These are phyloP conservation scores for Hylaeus volcanicus DNA, from an alignment of 1,140 invertebrate species.

Conservation along the genomic window DNA sequence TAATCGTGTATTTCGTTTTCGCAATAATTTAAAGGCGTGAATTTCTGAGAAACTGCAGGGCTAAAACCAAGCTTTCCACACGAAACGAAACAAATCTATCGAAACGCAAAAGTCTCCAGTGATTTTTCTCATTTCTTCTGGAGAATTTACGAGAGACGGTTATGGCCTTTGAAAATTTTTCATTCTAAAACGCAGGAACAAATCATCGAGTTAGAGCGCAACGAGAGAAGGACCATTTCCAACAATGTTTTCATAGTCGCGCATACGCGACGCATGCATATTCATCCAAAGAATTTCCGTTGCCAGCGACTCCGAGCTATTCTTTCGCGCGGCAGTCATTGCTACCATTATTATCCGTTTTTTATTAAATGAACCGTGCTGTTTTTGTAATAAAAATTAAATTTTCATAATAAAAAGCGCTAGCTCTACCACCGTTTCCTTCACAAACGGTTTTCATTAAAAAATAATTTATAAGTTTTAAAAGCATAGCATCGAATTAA, in stretches of 20 bases:
- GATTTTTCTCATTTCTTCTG: slow-evolving; percentile 5
- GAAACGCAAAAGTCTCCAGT: not conserved
- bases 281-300: slow-evolving; percentile 31
- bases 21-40: no score
- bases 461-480: no score
- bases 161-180: slow-evolving; percentile 28
- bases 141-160: slow-evolving; percentile 28
- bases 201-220: slow-evolving; percentile 35
- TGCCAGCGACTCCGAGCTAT: not conserved
- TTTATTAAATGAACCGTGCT: slow-evolving; percentile 5
- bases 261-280: slow-evolving; percentile 14
- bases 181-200: slow-evolving; percentile 26
- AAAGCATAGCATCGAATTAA: no score
- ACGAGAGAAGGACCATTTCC: slow-evolving; percentile 1
- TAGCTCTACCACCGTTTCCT: no score
- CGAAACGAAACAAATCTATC: not conserved
- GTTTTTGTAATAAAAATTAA: not conserved
- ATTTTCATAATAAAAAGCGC: not conserved
- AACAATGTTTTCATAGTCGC: slow-evolving; percentile 26
- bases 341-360: slow-evolving; percentile 14
- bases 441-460: no score
- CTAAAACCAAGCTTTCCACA: not conserved
- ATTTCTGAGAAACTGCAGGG: not conserved
- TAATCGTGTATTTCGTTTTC: no score
- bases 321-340: slow-evolving; percentile 19